Conservation (phyloP, 2,797 vertebrate genomes). For the Pachyuromys duprasi region DNA sequence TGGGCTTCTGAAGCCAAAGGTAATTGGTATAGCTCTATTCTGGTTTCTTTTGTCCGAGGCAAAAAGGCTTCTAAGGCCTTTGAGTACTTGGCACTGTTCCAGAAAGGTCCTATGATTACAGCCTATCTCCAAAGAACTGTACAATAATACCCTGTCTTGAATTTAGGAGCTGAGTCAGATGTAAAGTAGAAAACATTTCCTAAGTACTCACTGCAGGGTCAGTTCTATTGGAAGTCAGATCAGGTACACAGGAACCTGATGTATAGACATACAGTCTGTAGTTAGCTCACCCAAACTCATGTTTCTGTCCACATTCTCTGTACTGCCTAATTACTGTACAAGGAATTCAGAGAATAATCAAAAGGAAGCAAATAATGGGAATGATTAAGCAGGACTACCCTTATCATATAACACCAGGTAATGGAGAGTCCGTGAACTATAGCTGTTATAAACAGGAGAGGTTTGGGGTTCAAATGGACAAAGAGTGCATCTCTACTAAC, state of each 20-base stretch:
- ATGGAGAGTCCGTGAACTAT: background rate
- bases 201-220: background rate
- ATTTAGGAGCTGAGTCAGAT: background rate
- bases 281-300: background rate
- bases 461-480: background rate
- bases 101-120: slow-evolving; percentile 1
- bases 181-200: background rate
- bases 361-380: background rate
- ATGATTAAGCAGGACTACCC: slow-evolving; percentile 13
- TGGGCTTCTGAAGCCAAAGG: background rate
- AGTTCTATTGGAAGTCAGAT: slow-evolving; percentile 20
- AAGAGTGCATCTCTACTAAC: background rate
- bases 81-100: background rate
- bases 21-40: slow-evolving; percentile 7
- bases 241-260: background rate
- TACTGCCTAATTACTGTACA: slow-evolving; percentile 2
- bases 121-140: background rate
- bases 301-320: slow-evolving; percentile 44
- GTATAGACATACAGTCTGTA: background rate
- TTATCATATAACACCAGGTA: slow-evolving; percentile 20
- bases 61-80: slow-evolving; percentile 17
- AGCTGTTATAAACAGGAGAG: background rate
- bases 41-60: slow-evolving; percentile 6
- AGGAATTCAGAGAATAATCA: slow-evolving; percentile 29
- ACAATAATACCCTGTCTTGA: background rate